These are phyloP conservation scores for Ginglymostoma cirratum DNA, from an alignment of 2,113 vertebrate species.

Conservation along the genomic window DNA sequence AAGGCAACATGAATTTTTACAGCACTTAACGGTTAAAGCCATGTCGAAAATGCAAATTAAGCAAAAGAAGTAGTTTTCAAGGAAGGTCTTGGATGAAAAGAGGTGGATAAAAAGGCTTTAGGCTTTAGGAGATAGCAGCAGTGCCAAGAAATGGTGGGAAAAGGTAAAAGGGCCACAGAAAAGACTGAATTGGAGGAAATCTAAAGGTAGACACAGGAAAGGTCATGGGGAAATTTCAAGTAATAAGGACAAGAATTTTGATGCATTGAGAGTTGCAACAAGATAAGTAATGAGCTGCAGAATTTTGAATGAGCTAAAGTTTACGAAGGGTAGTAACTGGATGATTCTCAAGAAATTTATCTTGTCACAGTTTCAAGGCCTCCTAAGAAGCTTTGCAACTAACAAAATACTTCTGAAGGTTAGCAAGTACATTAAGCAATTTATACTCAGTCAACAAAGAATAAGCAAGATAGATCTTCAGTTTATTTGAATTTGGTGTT, in stretches of 20 bases:
- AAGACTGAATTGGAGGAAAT: background rate
- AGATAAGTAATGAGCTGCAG: background rate
- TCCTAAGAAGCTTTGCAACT: background rate
- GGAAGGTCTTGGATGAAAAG: background rate
- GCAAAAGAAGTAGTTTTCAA: background rate
- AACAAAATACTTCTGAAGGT: background rate
- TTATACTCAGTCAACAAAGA: background rate
- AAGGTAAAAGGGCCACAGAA: background rate
- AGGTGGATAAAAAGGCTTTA: background rate
- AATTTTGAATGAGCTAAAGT: background rate
- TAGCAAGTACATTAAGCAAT: background rate
- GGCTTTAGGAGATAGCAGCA: background rate
- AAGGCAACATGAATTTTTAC: background rate
- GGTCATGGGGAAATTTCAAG: background rate
- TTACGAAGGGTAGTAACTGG: background rate
- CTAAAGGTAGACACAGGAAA: background rate
- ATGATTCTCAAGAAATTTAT: background rate
- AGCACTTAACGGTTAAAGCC: background rate
- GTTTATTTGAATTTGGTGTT: background rate
- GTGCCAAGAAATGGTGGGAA: background rate
- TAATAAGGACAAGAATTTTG: background rate
- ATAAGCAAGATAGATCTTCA: background rate
- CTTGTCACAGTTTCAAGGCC: background rate
- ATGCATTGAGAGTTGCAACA: background rate
- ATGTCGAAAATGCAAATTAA: background rate